phyloP scores from a whole-genome alignment of 2,113 vertebrate genomes.

The Nothoprocta pentlandii region DNA sequence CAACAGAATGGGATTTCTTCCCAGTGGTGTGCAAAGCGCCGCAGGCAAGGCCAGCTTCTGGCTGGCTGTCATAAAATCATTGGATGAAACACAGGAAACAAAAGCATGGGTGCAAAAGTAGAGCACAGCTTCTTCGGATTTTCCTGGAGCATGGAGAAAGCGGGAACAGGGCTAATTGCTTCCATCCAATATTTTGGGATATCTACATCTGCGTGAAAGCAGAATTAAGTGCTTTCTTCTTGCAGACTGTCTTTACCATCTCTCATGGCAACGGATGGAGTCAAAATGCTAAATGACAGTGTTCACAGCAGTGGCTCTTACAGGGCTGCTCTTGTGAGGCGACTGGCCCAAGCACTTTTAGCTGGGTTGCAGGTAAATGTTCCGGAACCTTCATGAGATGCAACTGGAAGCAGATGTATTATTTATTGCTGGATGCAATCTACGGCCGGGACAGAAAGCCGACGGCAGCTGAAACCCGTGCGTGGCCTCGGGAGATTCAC shows the following conservation, averaged over 20 bases:
- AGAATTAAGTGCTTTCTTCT: not conserved
- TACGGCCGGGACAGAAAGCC: not conserved
- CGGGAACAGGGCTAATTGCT: not conserved
- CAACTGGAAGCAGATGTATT: slow-evolving; percentile 22
- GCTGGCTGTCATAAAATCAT: not conserved
- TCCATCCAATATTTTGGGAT: not conserved
- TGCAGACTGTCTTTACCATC: not conserved
- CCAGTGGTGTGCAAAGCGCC: not conserved
- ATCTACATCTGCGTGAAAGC: not conserved
- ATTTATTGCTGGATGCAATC: slow-evolving; percentile 16
- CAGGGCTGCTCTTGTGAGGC: not conserved
- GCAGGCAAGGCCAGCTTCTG: not conserved
- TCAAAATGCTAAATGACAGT: not conserved
- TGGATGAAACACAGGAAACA: not conserved
- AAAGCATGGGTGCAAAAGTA: not conserved
- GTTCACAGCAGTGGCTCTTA: not conserved
- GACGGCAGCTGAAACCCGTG: not conserved
- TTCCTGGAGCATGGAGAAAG: not conserved
- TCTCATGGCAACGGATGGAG: not conserved
- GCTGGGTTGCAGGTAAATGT: not conserved
- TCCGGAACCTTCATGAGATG: slow-evolving; percentile 8
- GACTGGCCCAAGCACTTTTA: not conserved
- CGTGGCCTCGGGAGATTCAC: not conserved
- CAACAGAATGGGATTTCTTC: not conserved
- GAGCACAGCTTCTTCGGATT: not conserved